Evolutionary conservation across 1,140 invertebrate species (phyloP).

Genomic region (Cephus cinctus): DNA sequence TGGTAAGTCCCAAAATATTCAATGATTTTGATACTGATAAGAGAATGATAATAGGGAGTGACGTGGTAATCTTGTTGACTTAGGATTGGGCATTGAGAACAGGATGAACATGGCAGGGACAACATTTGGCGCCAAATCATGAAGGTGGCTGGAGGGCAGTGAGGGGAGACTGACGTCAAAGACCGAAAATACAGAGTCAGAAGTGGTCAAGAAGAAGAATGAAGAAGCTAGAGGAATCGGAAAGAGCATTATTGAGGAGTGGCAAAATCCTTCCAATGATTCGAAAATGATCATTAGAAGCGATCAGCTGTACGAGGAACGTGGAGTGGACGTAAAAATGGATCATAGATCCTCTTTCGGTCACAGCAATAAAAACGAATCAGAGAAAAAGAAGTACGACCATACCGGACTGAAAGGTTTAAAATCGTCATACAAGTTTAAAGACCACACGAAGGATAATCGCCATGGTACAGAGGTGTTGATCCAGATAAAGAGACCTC

Average conservation of each 20-base stretch:
- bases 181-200: slow-evolving; percentile 9
- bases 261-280: slow-evolving; percentile 30
- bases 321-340: slow-evolving; percentile 36
- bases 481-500: slow-evolving; percentile 7
- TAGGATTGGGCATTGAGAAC: slow-evolving; percentile 44
- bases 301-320: slow-evolving; percentile 40
- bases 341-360: slow-evolving; percentile 14
- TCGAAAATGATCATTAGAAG: slow-evolving; percentile 18
- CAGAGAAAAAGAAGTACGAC: neutral
- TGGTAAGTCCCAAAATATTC: slow-evolving; percentile 33
- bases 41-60: too few relatives aligned
- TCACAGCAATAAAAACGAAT: neutral
- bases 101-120: slow-evolving; percentile 42
- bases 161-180: slow-evolving; percentile 26
- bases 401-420: neutral
- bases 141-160: slow-evolving; percentile 53
- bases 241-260: slow-evolving; percentile 40
- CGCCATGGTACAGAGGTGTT: neutral
- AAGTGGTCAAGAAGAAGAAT: slow-evolving; percentile 9
- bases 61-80: slow-evolving; percentile 11
- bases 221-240: slow-evolving; percentile 7
- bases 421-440: too few relatives aligned
- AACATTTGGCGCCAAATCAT: slow-evolving; percentile 49
- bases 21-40: slow-evolving; percentile 3
- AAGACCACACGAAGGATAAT: too few relatives aligned